Evolutionary conservation across 2,797 vertebrate species (phyloP).

Genomic region (Arrhamphus sclerolepis): DNA sequence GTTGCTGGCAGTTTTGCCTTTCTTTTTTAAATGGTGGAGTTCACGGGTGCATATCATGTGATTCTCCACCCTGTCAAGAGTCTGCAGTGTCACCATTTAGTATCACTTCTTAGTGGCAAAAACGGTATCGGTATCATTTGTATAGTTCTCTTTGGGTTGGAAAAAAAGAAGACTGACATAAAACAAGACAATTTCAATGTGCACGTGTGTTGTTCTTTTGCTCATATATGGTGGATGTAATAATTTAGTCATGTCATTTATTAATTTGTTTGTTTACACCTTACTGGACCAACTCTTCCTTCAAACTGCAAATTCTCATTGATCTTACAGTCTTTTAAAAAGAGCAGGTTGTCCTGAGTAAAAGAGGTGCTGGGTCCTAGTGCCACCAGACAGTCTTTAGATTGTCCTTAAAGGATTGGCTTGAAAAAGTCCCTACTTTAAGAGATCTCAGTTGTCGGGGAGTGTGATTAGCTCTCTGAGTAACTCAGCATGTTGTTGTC

Average conservation of each 20-base stretch:
- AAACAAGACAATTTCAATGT: too few species aligned
- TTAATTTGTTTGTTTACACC: neutral
- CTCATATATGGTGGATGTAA: neutral
- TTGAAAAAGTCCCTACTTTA: conserved; percentile 30
- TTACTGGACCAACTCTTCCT: neutral
- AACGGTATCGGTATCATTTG: too few species aligned
- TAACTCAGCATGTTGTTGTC: conserved; percentile 40
- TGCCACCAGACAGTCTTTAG: too few species aligned
- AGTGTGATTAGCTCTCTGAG: conserved; percentile 63
- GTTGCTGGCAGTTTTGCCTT: too few species aligned
- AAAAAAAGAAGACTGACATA: too few species aligned
- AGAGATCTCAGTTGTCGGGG: conserved; percentile 35
- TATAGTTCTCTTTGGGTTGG: too few species aligned
- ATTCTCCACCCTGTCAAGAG: too few species aligned
- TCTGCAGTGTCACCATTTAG: too few species aligned
- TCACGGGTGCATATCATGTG: too few species aligned
- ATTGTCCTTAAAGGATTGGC: neutral
- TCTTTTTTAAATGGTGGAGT: too few species aligned
- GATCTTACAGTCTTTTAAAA: conserved; percentile 9
- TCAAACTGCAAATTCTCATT: neutral
- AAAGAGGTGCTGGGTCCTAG: too few species aligned
- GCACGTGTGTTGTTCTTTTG: neutral
- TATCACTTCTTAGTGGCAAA: too few species aligned
- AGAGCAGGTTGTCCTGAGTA: neutral
- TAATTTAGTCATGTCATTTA: neutral